phyloP scores from a whole-genome alignment of 30 jellyfish, hydroid and myxozoan species.

The Aurelia coerulea region DNA sequence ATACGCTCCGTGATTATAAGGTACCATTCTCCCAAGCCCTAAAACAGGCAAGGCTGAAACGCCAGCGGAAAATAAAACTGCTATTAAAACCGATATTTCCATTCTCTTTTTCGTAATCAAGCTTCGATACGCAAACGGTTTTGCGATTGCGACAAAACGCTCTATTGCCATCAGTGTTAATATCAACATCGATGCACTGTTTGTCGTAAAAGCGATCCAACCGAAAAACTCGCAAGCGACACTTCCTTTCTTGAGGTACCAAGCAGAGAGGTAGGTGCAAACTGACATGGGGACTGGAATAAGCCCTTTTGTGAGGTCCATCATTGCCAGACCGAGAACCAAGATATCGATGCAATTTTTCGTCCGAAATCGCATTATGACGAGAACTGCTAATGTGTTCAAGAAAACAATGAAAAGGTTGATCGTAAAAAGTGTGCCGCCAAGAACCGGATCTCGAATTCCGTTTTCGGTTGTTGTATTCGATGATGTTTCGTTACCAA shows the following conservation, averaged over 20 bases:
- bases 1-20: constrained; percentile 87
- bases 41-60: constrained; percentile 78
- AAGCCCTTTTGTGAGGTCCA: constrained; percentile 87
- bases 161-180: constrained; percentile 88
- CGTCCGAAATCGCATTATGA: constrained; percentile 76
- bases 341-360: constrained; percentile 76
- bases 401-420: constrained; percentile 64
- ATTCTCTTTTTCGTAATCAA: constrained; percentile 74
- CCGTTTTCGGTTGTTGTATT: constrained; percentile 28
- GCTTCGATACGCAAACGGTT: constrained; percentile 79
- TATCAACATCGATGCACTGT: constrained; percentile 89
- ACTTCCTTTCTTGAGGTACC: constrained; percentile 49
- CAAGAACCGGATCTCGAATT: constrained; percentile 61
- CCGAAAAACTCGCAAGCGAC: constrained; percentile 83
- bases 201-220: constrained; percentile 89
- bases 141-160: constrained; percentile 83
- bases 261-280: constrained; percentile 61
- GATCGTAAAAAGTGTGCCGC: constrained; percentile 79
- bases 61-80: constrained; percentile 59
- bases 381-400: constrained; percentile 72
- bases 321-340: constrained; percentile 80
- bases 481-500: constrained; percentile 5
- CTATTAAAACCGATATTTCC: constrained; percentile 48
- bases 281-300: constrained; percentile 91
- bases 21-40: constrained; percentile 79